Evolutionary conservation across 2,797 vertebrate genomes (phyloP).

Genomic region (Chiroxiphia lanceolata): DNA sequence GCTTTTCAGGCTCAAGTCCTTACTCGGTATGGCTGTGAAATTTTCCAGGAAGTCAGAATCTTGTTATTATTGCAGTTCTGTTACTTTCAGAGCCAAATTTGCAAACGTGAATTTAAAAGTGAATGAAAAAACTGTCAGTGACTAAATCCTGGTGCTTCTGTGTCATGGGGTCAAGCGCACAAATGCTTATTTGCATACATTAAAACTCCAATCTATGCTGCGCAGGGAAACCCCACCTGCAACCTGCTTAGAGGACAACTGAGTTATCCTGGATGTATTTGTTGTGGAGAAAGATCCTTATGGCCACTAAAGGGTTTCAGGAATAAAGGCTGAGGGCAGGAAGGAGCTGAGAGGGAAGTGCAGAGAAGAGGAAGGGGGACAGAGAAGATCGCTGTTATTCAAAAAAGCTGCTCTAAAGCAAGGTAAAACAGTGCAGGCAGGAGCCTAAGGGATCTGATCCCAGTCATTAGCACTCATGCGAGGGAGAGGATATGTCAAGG

Average conservation of each 20-base stretch:
- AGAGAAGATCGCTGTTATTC: neutral
- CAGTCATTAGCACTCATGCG: conserved; percentile 57
- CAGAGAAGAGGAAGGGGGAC: neutral
- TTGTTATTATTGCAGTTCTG: neutral
- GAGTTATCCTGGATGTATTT: neutral
- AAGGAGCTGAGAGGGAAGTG: no score
- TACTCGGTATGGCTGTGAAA: neutral
- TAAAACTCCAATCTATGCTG: neutral
- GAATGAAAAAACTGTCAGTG: neutral
- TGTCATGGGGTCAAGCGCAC: neutral
- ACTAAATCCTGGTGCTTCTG: conserved; percentile 23
- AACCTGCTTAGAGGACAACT: conserved; percentile 14
- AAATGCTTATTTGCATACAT: conserved; percentile 35
- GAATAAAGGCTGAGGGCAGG: neutral
- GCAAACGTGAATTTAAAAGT: neutral
- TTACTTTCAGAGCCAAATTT: conserved; percentile 20
- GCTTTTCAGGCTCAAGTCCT: neutral
- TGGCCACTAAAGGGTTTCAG: neutral
- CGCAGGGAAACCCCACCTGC: conserved; percentile 8
- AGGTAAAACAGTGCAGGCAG: conserved; percentile 21
- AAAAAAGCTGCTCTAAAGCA: neutral
- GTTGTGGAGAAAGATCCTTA: neutral
- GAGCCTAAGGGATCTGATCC: conserved; percentile 58
- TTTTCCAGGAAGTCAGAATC: neutral
- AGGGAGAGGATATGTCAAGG: conserved; percentile 68